Percentiles rank a stretch among this genome's conserved stretches.
Evolutionary conservation across 2,888 invertebrate species (phyloP).

Genomic region (Drosophila melanocephala): DNA sequence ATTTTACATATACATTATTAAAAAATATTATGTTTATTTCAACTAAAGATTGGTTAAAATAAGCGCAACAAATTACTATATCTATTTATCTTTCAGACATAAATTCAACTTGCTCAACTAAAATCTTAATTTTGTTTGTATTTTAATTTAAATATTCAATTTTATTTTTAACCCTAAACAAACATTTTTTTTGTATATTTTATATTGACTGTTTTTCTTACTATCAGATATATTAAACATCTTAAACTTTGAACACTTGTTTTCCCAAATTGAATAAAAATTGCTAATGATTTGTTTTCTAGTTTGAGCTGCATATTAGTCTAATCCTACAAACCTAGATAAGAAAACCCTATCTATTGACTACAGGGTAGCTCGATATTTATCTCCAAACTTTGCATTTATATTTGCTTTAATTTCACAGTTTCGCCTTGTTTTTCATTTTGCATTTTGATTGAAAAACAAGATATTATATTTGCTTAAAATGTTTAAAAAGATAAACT

Average conservation of each 20-base stretch:
- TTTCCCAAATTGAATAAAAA: not conserved
- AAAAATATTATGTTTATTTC: not conserved
- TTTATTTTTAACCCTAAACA: not conserved
- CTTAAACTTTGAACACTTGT: too few species aligned
- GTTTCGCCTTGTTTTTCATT: not conserved
- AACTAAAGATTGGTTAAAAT: not conserved
- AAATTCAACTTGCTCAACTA: not conserved
- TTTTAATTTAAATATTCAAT: not conserved
- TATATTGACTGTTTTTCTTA: not conserved
- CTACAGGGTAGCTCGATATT: not conserved
- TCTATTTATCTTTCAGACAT: not conserved
- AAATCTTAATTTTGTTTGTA: not conserved
- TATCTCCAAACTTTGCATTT: not conserved
- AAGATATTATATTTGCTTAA: constrained; percentile 6
- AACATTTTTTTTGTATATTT: not conserved
- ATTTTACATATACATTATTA: too few species aligned
- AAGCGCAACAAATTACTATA: not conserved
- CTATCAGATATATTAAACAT: not conserved
- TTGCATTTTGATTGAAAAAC: constrained; percentile 13
- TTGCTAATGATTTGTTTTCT: not conserved
- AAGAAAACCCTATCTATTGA: not conserved
- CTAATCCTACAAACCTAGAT: not conserved
- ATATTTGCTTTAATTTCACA: not conserved
- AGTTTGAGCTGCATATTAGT: not conserved
- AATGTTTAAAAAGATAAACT: not conserved